Evolutionary conservation across 2,888 invertebrate species (phyloP).

Genomic region (Patella caerulea): DNA sequence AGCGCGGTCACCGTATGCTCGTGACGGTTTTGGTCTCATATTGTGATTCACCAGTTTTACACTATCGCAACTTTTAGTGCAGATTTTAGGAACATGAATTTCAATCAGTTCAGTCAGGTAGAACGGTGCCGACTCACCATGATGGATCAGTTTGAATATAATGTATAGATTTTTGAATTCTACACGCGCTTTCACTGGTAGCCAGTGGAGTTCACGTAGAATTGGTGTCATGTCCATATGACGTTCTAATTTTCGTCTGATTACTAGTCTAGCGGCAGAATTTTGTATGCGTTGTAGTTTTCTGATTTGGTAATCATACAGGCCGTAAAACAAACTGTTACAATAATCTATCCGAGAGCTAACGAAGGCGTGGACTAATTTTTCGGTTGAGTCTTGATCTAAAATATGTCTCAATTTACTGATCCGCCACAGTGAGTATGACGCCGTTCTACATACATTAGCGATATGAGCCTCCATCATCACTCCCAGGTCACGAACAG

Average conservation of each 20-base stretch:
- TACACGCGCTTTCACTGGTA: neutral
- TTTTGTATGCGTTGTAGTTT: conserved; percentile 12
- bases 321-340: conserved; percentile 10
- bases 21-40: neutral
- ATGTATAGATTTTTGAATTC: conserved; percentile 4
- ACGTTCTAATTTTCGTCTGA: too few species aligned
- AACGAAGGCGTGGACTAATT: neutral
- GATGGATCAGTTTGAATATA: neutral
- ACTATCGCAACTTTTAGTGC: neutral
- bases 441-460: neutral
- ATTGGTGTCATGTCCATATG: conserved; percentile 1
- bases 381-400: neutral
- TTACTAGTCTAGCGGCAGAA: conserved; percentile 6
- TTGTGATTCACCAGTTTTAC: neutral
- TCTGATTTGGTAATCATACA: neutral
- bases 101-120: neutral
- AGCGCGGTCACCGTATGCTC: too few species aligned
- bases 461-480: neutral
- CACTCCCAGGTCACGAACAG: neutral
- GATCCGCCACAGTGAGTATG: neutral
- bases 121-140: neutral
- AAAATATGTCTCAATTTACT: neutral
- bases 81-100: neutral
- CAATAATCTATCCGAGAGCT: conserved; percentile 9
- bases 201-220: conserved; percentile 12